Evolutionary conservation across 2,797 vertebrate species (phyloP).

Genomic region (Neosilurus mollespiculum): DNA sequence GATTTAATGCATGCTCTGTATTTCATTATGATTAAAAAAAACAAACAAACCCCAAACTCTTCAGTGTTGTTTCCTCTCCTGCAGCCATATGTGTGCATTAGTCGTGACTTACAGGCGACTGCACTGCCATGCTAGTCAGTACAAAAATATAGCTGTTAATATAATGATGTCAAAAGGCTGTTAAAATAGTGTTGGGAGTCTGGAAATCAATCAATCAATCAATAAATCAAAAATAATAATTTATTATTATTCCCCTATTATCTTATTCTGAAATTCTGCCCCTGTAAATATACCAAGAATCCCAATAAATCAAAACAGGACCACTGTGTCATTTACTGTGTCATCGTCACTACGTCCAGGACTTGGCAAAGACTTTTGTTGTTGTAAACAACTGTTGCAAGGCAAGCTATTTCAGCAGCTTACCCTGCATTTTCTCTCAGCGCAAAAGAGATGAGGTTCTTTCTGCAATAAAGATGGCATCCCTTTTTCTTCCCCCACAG

Average conservation of each 20-base stretch:
- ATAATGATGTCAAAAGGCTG: background rate
- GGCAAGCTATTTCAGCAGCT: constrained; percentile 6
- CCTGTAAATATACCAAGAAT: background rate
- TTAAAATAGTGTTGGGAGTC: background rate
- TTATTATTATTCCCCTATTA: background rate
- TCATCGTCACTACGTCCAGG: background rate
- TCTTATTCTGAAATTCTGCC: background rate
- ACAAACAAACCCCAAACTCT: background rate
- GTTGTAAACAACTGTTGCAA: constrained; percentile 39
- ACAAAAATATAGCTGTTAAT: background rate
- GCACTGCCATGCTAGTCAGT: background rate
- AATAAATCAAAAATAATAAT: too few relatives aligned
- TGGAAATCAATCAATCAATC: background rate
- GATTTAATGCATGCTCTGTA: background rate
- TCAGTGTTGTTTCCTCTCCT: background rate
- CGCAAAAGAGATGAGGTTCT: background rate
- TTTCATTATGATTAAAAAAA: background rate
- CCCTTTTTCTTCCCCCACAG: constrained; percentile 26
- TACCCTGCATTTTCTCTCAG: constrained; percentile 2
- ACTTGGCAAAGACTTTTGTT: constrained; percentile 36
- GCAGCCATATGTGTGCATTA: background rate
- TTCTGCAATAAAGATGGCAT: constrained; percentile 37
- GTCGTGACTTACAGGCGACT: background rate
- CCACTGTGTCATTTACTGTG: constrained; percentile 20
- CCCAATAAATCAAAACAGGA: background rate